Conservation (phyloP, 2,797 vertebrate genomes). For the Saxicola maurus region DNA sequence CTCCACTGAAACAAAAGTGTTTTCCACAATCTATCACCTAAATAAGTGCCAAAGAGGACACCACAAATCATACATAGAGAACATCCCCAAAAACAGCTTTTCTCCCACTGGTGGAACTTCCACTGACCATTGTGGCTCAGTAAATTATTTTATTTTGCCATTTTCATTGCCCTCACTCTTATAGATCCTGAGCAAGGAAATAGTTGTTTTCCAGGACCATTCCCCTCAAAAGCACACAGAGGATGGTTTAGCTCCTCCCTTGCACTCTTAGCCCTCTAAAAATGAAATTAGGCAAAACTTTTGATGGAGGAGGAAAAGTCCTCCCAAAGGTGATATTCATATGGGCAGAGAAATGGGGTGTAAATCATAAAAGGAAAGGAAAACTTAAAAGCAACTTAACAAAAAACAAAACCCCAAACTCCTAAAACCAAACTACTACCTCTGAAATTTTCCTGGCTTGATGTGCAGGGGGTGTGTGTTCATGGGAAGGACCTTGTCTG, state of each 20-base stretch:
- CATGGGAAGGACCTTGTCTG: background rate
- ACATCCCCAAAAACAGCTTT: background rate
- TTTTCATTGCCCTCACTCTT: background rate
- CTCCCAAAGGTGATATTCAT: background rate
- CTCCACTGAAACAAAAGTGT: background rate
- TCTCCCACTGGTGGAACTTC: background rate
- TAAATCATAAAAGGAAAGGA: background rate
- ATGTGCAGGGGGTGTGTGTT: rapidly evolving
- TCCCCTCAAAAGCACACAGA: background rate
- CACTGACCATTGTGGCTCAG: background rate
- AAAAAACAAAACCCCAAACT: rapidly evolving
- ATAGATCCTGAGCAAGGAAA: background rate
- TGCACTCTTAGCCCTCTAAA: background rate
- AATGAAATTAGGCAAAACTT: background rate
- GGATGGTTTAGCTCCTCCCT: background rate
- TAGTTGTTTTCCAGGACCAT: background rate
- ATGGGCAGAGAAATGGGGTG: rapidly evolving
- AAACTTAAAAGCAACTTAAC: background rate
- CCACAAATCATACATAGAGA: background rate
- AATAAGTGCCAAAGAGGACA: background rate
- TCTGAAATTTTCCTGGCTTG: background rate
- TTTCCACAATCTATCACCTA: background rate
- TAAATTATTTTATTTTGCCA: background rate
- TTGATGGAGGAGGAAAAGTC: background rate
- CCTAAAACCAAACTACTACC: background rate